phyloP scores from a whole-genome alignment of 2,113 vertebrate species.

The Ibidorhyncha struthersii region DNA sequence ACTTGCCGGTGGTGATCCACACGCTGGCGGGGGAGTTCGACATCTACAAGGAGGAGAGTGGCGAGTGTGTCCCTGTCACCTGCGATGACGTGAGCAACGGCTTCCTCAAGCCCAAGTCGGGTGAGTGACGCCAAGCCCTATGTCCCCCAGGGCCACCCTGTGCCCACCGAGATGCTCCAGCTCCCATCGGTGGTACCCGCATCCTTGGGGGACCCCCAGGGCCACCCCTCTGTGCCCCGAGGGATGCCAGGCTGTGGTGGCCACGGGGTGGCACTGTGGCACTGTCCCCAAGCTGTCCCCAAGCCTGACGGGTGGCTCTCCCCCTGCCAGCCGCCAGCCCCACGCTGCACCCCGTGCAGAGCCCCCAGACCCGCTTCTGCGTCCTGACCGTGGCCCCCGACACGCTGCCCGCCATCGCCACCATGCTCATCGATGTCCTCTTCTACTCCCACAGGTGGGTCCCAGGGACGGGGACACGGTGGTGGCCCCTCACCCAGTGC shows the following conservation, averaged over 20 bases:
- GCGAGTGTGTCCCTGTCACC: slow-evolving; percentile 82
- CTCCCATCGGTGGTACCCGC: not conserved
- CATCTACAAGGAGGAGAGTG: slow-evolving; percentile 89
- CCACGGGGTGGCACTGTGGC: slow-evolving; percentile 53
- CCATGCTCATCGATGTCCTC: slow-evolving; percentile 92
- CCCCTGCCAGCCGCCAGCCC: slow-evolving; percentile 77
- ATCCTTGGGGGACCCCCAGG: not conserved
- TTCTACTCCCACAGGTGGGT: slow-evolving; percentile 92
- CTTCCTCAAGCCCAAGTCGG: slow-evolving; percentile 77
- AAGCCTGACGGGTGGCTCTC: not conserved
- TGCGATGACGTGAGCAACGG: slow-evolving; percentile 79
- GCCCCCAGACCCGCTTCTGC: slow-evolving; percentile 93
- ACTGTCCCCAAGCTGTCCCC: slow-evolving; percentile 4
- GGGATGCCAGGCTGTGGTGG: not conserved
- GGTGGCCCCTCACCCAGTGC: not conserved
- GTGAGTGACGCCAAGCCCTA: not conserved
- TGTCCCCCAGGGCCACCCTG: not conserved
- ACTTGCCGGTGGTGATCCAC: slow-evolving; percentile 88
- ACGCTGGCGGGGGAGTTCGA: slow-evolving; percentile 90
- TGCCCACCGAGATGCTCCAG: not conserved
- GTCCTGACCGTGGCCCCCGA: slow-evolving; percentile 93
- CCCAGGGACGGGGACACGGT: accelerated
- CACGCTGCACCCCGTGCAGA: slow-evolving; percentile 91
- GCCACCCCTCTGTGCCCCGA: not conserved
- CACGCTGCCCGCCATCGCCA: slow-evolving; percentile 92